These are phyloP conservation scores for Gadus chalcogrammus DNA, from an alignment of 2,113 vertebrate genomes.

Conservation along the genomic window DNA sequence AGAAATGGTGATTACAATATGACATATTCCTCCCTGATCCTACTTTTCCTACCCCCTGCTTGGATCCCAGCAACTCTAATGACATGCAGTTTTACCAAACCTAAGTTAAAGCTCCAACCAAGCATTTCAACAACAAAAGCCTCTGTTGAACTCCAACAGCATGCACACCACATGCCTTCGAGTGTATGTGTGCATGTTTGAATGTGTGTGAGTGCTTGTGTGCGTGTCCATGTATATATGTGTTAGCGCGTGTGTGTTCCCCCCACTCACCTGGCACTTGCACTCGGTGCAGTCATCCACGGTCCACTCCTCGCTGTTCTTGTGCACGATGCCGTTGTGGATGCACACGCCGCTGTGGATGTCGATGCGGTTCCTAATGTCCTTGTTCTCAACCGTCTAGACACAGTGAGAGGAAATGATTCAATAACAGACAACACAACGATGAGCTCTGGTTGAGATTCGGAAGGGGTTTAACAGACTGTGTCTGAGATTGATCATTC, in stretches of 20 bases:
- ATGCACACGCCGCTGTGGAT: conserved; percentile 82
- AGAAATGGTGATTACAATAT: too few species aligned
- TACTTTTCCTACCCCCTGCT: too few species aligned
- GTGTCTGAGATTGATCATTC: too few species aligned
- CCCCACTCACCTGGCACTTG: conserved; percentile 79
- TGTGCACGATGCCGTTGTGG: conserved; percentile 89
- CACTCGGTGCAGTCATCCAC: conserved; percentile 96
- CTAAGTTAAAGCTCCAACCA: too few species aligned
- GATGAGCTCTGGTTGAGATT: too few species aligned
- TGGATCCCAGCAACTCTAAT: too few species aligned
- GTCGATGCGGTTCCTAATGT: conserved; percentile 72
- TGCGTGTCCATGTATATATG: too few species aligned
- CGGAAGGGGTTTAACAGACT: too few species aligned
- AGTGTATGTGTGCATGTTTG: conserved; percentile 3
- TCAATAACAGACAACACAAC: too few species aligned
- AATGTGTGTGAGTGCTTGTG: background rate
- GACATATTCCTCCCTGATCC: too few species aligned
- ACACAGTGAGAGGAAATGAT: background rate
- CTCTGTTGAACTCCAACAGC: conserved; percentile 19
- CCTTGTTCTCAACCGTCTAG: conserved; percentile 86
- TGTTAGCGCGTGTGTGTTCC: too few species aligned
- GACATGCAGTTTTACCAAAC: too few species aligned
- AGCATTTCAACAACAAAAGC: conserved; percentile 39
- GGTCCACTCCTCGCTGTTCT: conserved; percentile 91
- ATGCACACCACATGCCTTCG: conserved; percentile 1